Evolutionary conservation across 2,888 invertebrate genomes (phyloP).

Genomic region (Lasioglossum oenotherae): DNA sequence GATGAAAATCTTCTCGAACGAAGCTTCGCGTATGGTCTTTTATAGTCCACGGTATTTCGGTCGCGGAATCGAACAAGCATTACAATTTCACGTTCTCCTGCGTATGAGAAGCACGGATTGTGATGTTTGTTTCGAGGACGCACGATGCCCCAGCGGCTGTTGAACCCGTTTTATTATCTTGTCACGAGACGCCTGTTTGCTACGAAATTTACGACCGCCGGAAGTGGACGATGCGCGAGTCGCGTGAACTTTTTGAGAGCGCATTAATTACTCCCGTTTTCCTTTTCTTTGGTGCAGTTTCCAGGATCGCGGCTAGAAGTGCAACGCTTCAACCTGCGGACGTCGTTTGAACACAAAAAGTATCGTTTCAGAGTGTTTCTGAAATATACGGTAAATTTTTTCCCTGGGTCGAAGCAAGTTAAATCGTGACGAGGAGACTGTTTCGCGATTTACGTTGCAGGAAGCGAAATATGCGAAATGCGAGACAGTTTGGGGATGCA

Average conservation of each 20-base stretch:
- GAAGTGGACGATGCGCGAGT: background rate
- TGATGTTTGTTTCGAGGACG: background rate
- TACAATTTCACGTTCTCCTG: background rate
- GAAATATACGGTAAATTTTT: background rate
- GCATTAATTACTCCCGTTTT: background rate
- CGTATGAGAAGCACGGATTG: background rate
- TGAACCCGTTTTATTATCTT: background rate
- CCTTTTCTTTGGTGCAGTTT: background rate
- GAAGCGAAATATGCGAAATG: background rate
- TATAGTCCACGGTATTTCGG: background rate
- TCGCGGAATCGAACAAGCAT: background rate
- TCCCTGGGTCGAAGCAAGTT: background rate
- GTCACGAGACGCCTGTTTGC: background rate
- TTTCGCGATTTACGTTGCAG: background rate
- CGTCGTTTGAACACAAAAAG: background rate
- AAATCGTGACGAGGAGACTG: background rate
- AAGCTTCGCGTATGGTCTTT: background rate
- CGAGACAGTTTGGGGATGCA: background rate
- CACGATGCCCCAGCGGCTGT: background rate
- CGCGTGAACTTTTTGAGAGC: background rate
- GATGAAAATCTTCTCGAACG: constrained; percentile 6
- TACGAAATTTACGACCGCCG: background rate
- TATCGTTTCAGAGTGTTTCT: background rate
- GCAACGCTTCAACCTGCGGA: background rate
- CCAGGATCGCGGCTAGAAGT: background rate